Evolutionary conservation across 2,888 invertebrate species (phyloP).

Genomic region (Catocala nupta): DNA sequence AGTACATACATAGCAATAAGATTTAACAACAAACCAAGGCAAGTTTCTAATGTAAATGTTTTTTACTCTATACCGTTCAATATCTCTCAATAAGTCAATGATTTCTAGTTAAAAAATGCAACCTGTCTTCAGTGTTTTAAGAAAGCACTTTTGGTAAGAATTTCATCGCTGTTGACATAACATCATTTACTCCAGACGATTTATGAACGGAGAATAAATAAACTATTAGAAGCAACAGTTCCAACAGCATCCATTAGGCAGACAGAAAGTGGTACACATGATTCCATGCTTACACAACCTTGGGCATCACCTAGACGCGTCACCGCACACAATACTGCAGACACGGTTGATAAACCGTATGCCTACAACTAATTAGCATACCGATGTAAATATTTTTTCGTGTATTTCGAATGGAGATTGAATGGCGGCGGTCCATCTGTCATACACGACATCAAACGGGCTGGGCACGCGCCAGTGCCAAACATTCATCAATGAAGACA

Average conservation of each 20-base stretch:
- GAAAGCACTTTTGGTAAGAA: conserved; percentile 7
- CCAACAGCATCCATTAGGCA: background rate
- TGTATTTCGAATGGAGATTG: conserved; percentile 23
- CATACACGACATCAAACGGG: conserved; percentile 36
- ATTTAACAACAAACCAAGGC: too few relatives aligned
- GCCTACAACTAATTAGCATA: conserved; percentile 16
- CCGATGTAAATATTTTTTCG: conserved; percentile 14
- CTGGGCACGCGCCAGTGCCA: conserved; percentile 31
- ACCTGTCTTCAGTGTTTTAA: conserved; percentile 17
- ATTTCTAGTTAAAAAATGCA: conserved; percentile 22
- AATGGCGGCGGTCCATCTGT: conserved; percentile 30
- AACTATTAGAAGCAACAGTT: conserved; percentile 5
- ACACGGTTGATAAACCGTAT: conserved; percentile 1
- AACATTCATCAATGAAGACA: conserved; percentile 43
- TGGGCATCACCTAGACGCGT: conserved; percentile 13
- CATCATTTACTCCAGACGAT: background rate
- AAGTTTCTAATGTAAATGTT: too few relatives aligned
- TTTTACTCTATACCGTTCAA: conserved; percentile 18
- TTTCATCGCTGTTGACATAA: background rate
- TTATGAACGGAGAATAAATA: conserved; percentile 5
- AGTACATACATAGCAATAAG: too few relatives aligned
- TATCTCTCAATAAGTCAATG: conserved; percentile 26
- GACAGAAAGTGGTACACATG: conserved; percentile 8
- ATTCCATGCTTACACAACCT: conserved; percentile 6
- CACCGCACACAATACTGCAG: background rate